Percentiles rank a stretch among this genome's conserved stretches.
Evolutionary conservation across 1,140 invertebrate species (phyloP).

Genomic region (Calliphora vicina): DNA sequence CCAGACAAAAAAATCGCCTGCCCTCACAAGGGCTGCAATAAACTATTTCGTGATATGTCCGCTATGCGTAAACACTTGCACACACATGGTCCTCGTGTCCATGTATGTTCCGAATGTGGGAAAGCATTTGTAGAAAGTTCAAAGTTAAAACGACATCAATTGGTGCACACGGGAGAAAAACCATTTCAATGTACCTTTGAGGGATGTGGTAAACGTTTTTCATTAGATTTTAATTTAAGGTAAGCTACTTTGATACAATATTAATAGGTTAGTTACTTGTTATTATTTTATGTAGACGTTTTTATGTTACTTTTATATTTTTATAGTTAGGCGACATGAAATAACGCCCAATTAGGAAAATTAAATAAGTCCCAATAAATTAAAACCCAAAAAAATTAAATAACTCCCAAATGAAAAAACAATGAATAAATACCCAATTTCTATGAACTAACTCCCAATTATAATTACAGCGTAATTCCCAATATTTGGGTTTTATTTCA

Average conservation of each 20-base stretch:
- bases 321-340: too few relatives aligned
- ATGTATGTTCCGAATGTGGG: slow-evolving; percentile 97
- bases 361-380: too few relatives aligned
- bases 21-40: slow-evolving; percentile 86
- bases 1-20: slow-evolving; percentile 73
- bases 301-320: too few relatives aligned
- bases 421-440: too few relatives aligned
- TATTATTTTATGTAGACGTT: too few relatives aligned
- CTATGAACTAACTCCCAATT: too few relatives aligned
- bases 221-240: slow-evolving; percentile 93
- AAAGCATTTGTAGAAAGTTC: slow-evolving; percentile 98
- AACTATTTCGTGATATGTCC: slow-evolving; percentile 98
- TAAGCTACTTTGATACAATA: not conserved
- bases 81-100: slow-evolving; percentile 95
- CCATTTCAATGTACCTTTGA: slow-evolving; percentile 98
- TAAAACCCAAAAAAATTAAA: too few relatives aligned
- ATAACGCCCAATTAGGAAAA: too few relatives aligned
- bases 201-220: slow-evolving; percentile 97
- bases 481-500: too few relatives aligned
- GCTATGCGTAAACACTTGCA: slow-evolving; percentile 98
- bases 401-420: too few relatives aligned
- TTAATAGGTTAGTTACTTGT: too few relatives aligned
- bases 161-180: slow-evolving; percentile 95
- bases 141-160: slow-evolving; percentile 93
- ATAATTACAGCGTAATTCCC: too few relatives aligned